Evolutionary conservation across 2,888 invertebrate species (phyloP).

Genomic region (Eristalis pertinax): DNA sequence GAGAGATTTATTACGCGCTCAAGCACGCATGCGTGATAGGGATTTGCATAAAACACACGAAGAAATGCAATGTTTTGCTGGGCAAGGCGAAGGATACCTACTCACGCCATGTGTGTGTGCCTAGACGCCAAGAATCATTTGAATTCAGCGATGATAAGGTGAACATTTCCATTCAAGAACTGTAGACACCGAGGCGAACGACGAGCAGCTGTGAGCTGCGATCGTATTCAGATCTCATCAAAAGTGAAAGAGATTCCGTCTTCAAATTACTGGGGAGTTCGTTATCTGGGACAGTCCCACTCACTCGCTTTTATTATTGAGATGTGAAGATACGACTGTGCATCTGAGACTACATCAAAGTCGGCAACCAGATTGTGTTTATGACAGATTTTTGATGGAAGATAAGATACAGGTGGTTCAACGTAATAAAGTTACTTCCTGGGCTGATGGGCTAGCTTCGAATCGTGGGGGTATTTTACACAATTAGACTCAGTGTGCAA

Average conservation of each 20-base stretch:
- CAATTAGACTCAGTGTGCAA: neutral
- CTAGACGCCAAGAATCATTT: neutral
- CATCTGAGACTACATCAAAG: conserved; percentile 21
- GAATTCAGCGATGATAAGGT: neutral
- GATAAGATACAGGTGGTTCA: neutral
- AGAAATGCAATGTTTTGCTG: neutral
- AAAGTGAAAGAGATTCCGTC: no score
- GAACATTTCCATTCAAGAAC: neutral
- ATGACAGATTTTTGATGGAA: conserved; percentile 1
- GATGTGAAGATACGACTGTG: neutral
- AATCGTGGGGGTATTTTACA: neutral
- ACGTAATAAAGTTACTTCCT: neutral
- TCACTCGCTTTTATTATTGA: neutral
- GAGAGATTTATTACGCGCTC: conserved; percentile 55
- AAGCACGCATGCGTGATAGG: conserved; percentile 45
- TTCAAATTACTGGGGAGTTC: neutral
- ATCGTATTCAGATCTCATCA: no score
- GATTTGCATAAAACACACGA: conserved; percentile 56
- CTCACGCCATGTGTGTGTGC: conserved; percentile 1
- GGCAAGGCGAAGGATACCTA: conserved; percentile 12
- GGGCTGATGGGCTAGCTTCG: neutral
- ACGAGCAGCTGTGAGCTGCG: neutral
- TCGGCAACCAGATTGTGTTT: conserved; percentile 26
- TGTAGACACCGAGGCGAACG: neutral
- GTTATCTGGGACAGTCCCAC: neutral